These are phyloP conservation scores for Calyptommatus sinebrachiatus DNA, from an alignment of 2,113 vertebrate genomes.

Conservation along the genomic window DNA sequence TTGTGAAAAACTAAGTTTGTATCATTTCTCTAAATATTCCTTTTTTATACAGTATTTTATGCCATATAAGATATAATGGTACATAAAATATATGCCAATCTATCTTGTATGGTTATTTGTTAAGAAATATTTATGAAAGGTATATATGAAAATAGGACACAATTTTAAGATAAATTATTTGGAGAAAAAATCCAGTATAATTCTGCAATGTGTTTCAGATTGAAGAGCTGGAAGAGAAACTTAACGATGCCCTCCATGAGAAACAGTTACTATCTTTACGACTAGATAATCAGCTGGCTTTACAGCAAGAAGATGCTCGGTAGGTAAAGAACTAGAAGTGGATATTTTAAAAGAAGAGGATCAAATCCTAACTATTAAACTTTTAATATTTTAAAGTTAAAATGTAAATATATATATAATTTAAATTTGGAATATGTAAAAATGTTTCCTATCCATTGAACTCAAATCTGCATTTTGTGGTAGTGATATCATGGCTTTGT, in stretches of 20 bases:
- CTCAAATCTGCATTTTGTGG: too few species aligned
- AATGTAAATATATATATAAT: too few species aligned
- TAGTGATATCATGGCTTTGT: too few species aligned
- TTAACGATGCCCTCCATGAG: slow-evolving; percentile 91
- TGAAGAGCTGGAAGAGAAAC: slow-evolving; percentile 92
- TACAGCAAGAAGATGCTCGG: slow-evolving; percentile 92
- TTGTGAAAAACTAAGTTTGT: background rate
- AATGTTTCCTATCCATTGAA: too few species aligned
- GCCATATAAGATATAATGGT: too few species aligned
- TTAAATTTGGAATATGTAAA: too few species aligned
- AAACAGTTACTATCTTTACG: slow-evolving; percentile 90
- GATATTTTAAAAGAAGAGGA: background rate
- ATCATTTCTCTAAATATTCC: background rate
- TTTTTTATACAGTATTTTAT: background rate
- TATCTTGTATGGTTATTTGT: too few species aligned
- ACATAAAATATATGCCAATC: too few species aligned
- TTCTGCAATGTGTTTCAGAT: slow-evolving; percentile 69
- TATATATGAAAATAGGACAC: too few species aligned
- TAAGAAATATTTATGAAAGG: too few species aligned
- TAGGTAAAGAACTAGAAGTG: slow-evolving; percentile 54
- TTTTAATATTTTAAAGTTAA: background rate
- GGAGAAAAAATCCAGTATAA: background rate
- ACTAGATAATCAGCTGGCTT: slow-evolving; percentile 88
- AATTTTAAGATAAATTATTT: too few species aligned
- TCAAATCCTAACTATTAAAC: background rate